Evolutionary conservation across 2,888 invertebrate genomes (phyloP).

Genomic region (Iselma pallidipennis): DNA sequence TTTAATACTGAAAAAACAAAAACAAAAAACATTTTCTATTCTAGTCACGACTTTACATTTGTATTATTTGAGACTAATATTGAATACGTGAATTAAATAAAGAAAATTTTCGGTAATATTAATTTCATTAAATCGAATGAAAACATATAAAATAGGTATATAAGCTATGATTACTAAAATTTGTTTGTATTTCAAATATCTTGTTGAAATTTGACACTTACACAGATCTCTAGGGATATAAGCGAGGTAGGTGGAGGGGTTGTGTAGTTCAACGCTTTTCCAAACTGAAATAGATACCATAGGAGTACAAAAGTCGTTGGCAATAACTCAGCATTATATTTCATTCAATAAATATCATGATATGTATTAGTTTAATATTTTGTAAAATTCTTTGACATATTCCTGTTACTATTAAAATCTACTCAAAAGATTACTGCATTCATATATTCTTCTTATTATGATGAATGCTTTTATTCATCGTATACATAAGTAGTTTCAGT

Average conservation of each 20-base stretch:
- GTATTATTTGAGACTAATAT: conserved; percentile 20
- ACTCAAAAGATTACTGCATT: too few relatives aligned
- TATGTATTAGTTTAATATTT: not conserved
- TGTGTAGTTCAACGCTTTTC: conserved; percentile 7
- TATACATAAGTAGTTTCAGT: too few relatives aligned
- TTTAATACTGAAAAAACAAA: conserved; percentile 17
- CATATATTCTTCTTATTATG: too few relatives aligned
- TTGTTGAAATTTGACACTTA: conserved; percentile 21
- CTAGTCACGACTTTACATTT: conserved; percentile 18
- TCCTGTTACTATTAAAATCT: not conserved
- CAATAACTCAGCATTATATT: conserved; percentile 13
- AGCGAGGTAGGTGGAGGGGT: not conserved
- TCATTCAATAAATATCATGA: conserved; percentile 15
- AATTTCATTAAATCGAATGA: not conserved
- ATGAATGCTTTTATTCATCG: too few relatives aligned
- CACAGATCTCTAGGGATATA: conserved; percentile 17
- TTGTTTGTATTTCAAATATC: conserved; percentile 19
- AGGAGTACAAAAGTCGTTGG: conserved; percentile 2
- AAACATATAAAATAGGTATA: conserved; percentile 10
- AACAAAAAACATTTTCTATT: conserved; percentile 11
- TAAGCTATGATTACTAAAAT: conserved; percentile 17
- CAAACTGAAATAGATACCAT: conserved; percentile 18
- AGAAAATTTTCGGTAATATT: not conserved
- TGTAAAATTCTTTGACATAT: not conserved
- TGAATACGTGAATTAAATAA: conserved; percentile 21